Conservation (phyloP, 1,140 invertebrate species). For the Drosophila pallidifrons region DNA sequence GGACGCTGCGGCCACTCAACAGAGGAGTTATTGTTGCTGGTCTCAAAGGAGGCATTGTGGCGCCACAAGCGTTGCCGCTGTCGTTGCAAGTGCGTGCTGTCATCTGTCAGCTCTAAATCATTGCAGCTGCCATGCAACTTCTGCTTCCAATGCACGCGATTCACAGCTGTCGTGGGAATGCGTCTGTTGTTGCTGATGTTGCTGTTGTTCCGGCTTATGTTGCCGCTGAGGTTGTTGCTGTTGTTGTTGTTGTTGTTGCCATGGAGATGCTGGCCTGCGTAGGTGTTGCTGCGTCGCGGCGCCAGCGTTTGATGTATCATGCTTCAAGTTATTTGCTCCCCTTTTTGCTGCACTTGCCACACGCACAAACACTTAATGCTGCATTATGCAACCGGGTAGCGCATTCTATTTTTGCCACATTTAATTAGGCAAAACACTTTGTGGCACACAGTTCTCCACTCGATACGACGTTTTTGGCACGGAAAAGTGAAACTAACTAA, state of each 20-base stretch:
- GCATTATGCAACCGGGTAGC: slow-evolving; percentile 52
- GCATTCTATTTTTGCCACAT: slow-evolving; percentile 46
- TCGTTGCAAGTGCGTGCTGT: slow-evolving; percentile 19
- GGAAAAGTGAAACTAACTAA: slow-evolving; percentile 78
- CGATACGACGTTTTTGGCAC: slow-evolving; percentile 68
- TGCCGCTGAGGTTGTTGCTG: background rate
- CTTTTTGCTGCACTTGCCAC: slow-evolving; percentile 22
- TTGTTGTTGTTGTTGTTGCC: slow-evolving; percentile 31
- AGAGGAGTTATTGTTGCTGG: slow-evolving; percentile 31
- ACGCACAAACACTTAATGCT: slow-evolving; percentile 16
- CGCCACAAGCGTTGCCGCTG: slow-evolving; percentile 38
- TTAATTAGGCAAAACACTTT: slow-evolving; percentile 45
- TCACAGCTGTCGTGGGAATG: slow-evolving; percentile 8
- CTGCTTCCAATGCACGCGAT: slow-evolving; percentile 62
- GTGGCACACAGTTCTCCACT: background rate
- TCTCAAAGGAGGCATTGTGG: background rate
- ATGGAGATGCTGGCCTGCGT: slow-evolving; percentile 44
- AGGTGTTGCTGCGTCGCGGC: slow-evolving; percentile 67
- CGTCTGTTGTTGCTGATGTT: slow-evolving; percentile 19
- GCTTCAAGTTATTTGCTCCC: slow-evolving; percentile 9
- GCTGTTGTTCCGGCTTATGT: slow-evolving; percentile 9
- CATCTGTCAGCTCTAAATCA: slow-evolving; percentile 56
- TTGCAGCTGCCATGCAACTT: slow-evolving; percentile 71
- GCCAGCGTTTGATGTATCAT: slow-evolving; percentile 78
- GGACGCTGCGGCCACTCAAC: slow-evolving; percentile 51